phyloP scores from a whole-genome alignment of 2,797 vertebrate species.

The Bucorvus abyssinicus region DNA sequence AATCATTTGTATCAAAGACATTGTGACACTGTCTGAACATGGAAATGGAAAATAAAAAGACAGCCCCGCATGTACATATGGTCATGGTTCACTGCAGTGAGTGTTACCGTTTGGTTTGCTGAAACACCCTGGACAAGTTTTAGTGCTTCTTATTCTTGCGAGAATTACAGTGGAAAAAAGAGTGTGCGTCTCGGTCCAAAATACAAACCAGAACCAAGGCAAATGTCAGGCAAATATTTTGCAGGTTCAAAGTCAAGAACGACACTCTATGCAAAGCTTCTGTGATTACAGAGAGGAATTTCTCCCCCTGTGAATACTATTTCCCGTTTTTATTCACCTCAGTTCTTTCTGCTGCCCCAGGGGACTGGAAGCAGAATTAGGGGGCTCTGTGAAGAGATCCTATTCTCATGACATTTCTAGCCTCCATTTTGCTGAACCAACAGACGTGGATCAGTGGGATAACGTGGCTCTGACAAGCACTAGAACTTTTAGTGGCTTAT shows the following conservation, averaged over 20 bases:
- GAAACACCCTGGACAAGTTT: neutral
- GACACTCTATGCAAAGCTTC: neutral
- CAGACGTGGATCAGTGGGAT: neutral
- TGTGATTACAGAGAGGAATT: neutral
- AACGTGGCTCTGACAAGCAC: neutral
- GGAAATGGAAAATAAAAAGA: constrained; percentile 19
- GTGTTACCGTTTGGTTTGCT: neutral
- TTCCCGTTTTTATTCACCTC: neutral
- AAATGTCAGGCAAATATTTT: neutral
- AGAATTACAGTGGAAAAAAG: neutral
- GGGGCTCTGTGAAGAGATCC: neutral
- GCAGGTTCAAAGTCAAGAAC: neutral
- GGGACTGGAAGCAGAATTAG: neutral
- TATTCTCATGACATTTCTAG: neutral
- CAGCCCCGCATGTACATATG: neutral
- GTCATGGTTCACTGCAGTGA: constrained; percentile 5
- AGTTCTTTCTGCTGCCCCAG: neutral
- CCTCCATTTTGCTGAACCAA: constrained; percentile 13
- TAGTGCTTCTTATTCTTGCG: neutral
- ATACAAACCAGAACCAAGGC: neutral
- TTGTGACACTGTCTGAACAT: constrained; percentile 7
- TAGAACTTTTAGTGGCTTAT: neutral
- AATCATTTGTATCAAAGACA: constrained; percentile 51
- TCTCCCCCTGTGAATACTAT: neutral
- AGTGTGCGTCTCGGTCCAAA: neutral